Base-by-base conservation (phyloP, 1,140 invertebrate species). In the Nasonia giraulti region DNA sequence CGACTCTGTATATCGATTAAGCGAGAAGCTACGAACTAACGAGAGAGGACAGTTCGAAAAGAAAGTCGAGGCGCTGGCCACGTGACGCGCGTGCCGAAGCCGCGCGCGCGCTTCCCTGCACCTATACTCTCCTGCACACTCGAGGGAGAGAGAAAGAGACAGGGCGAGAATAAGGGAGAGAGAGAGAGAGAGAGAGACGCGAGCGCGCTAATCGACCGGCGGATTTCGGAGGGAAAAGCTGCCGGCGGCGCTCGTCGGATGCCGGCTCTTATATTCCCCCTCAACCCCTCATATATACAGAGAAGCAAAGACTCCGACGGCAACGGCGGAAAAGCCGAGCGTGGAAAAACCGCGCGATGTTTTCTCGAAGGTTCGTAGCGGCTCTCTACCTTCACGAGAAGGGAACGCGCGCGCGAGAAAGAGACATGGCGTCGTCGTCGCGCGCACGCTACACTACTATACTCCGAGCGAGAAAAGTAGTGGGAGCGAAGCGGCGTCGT, bases 301-400 rank as follows among this genome's bases (percentile, higher is more conserved):
- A 62, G 17, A 7, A 3, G 6, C 17, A 62, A 62, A 17, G 6
- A 31, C 68, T 17, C 68, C 23, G 10, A 31, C 0, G 27, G 27
- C 14, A 68, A 33, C 68, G 10, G 68, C 27, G 68, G 47, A 40
- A 76, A 66, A 76, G 12, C 47, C 47, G 40, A 44, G 17, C 7
- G 27, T 27, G 40, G 23, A 44, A 75, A 77, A 83, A 68, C 31
- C 1, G 71, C n/a, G 12, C 62, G 27, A 76, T 90, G 89, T 91
- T 91, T 91, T 90, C 90, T 89, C 88, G 87, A 92, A 90, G 87
- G 89, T 91, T 91, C 88, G 89, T 90, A 91, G 82, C 40, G 79
- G 75, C 83, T 83, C 33, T 47, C 62, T 73, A 69, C 74, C 11
- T 7, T n/a, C 4, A 12, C 14, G 31, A 10, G 71, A 10, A 74